Base-by-base conservation (phyloP, 1,140 invertebrate genomes). In the roundworm (Caenorhabditis elegans) region DNA sequence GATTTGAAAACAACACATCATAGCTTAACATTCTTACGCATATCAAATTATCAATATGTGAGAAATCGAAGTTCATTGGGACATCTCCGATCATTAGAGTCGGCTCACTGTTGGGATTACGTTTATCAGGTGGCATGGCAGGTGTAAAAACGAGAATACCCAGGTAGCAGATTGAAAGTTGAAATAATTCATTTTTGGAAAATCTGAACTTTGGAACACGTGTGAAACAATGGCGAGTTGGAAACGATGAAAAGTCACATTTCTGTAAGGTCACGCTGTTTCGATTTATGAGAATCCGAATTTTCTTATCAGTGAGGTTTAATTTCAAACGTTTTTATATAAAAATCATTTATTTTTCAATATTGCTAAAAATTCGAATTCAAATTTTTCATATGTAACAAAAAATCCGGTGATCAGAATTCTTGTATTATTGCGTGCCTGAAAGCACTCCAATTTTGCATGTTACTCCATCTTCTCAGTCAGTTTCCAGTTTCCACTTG, bases 1-100 rank as follows among this genome's bases (percentile, higher is more conserved):
- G 8, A 17, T 39, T 39, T 36, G 10, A 24, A 11, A 24, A 6
- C 49, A 5, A 10, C 19, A 10, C 2, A 19, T 17, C 22, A 19
- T 34, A 65, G 11, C n/a, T n/a, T n/a, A n/a, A n/a, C 34, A 17
- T 17, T 19, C n/a, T 10, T 39, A 70, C 60, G 15, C 34, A 43
- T 19, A 70, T 70, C 22, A 70, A 70, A 39, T 70, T n/a, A 70
- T 70, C n/a, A n/a, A 70, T 13, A 13, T 22, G 19, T 11, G 34
- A 39, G 60, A 70, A 70, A 28, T 70, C 60, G 11, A 70, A 70
- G n/a, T 70, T 39, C 60, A 10, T 3, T 11, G 26, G 13, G 22
- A 70, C 60, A 43, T 70, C 60, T 39, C 60, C 60, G n/a, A 70
- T 70, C 60, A 70, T 70, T 22, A 70, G 26, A 10, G 60, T 70